A percentile compares a stretch with the other conserved stretches of the same genome.
These are phyloP conservation scores for Scophthalmus maximus DNA, from an alignment of 2,113 vertebrate genomes.

Conservation along the genomic window DNA sequence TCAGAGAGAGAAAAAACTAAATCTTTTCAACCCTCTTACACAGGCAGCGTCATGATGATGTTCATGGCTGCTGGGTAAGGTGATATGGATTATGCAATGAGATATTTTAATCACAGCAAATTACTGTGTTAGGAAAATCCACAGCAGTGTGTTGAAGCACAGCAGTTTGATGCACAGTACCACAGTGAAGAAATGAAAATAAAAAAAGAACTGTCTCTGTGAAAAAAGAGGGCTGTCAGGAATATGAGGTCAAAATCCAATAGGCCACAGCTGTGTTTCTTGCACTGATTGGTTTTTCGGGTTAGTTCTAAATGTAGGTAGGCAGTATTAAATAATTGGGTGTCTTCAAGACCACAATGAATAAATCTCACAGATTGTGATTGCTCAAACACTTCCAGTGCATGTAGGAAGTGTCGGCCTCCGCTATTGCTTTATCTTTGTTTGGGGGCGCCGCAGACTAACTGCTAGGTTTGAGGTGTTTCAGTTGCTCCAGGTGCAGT, in stretches of 20 bases:
- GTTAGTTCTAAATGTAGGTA: background rate
- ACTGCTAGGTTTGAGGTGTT: no score
- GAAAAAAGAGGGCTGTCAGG: background rate
- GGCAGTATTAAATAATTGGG: background rate
- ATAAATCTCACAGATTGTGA: no score
- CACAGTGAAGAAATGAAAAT: background rate
- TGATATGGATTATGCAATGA: conserved; percentile 40
- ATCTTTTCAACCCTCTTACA: conserved; percentile 26
- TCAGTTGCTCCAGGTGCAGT: no score
- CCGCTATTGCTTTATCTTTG: no score
- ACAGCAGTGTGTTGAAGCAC: background rate
- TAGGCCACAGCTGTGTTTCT: no score
- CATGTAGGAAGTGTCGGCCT: no score
- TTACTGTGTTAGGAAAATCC: conserved; percentile 4
- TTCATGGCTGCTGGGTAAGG: conserved; percentile 25
- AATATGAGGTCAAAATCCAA: background rate
- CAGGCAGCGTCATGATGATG: conserved; percentile 36
- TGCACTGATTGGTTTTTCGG: no score
- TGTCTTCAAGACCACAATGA: no score
- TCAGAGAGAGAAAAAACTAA: conserved; percentile 31
- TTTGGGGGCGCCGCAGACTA: no score
- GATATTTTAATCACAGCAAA: conserved; percentile 35
- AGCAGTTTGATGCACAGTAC: background rate
- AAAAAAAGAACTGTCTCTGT: no score
- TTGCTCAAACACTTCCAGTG: no score